These are phyloP conservation scores for Corythoichthys haematopterus DNA, from an alignment of 2,113 vertebrate genomes.

Conservation along the genomic window DNA sequence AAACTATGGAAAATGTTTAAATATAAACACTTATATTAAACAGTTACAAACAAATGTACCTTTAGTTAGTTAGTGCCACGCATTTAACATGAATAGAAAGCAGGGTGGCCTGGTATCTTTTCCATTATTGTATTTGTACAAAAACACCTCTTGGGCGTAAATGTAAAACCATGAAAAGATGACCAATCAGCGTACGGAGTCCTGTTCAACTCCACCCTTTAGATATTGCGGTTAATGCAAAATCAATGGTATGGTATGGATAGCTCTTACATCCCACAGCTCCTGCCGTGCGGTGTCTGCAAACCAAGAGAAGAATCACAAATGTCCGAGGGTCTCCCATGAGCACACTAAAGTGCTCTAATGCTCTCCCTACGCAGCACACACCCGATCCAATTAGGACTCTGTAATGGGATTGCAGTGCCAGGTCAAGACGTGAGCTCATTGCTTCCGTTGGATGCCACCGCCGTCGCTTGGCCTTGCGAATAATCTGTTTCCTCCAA, in stretches of 20 bases:
- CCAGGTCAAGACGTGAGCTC: slow-evolving; percentile 41
- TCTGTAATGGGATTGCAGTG: slow-evolving; percentile 40
- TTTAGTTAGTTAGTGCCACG: no score
- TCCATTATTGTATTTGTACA: neutral
- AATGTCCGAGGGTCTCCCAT: slow-evolving; percentile 25
- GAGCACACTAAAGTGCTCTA: slow-evolving; percentile 32
- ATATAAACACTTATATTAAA: no score
- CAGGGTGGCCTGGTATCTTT: no score
- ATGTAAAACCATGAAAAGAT: neutral
- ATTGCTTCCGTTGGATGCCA: slow-evolving; percentile 14
- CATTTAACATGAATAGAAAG: no score
- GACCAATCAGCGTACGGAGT: neutral
- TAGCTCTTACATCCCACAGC: neutral
- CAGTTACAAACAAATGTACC: no score
- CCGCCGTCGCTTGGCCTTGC: slow-evolving; percentile 15
- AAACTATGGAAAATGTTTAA: no score
- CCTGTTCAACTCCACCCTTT: neutral
- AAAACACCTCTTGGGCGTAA: neutral
- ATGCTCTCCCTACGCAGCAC: slow-evolving; percentile 46
- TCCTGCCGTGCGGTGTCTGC: slow-evolving; percentile 6
- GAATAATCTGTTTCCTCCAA: slow-evolving; percentile 6
- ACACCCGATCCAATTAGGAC: slow-evolving; percentile 52
- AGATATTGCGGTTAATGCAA: neutral
- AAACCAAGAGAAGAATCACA: slow-evolving; percentile 23
- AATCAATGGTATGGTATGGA: neutral